Percentiles rank a stretch among this genome's conserved stretches.
phyloP scores from a whole-genome alignment of 2,888 invertebrate genomes.

The Drosophila paramelanica region DNA sequence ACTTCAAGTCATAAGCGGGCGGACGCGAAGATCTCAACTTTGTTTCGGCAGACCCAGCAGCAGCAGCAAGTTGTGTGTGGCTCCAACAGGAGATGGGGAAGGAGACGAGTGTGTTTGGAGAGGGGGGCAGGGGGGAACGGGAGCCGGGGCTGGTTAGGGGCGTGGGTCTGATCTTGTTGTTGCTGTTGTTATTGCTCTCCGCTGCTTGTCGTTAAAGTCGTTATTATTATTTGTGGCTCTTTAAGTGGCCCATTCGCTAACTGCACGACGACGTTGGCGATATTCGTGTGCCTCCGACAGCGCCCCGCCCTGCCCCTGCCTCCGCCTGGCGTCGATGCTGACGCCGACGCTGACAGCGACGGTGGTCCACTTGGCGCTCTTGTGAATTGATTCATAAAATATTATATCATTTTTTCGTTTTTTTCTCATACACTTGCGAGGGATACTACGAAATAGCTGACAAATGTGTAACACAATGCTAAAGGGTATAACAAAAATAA shows the following conservation, averaged over 20 bases:
- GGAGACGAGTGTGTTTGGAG: slow-evolving; percentile 3
- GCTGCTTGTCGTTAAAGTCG: slow-evolving; percentile 78
- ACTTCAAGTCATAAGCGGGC: slow-evolving; percentile 72
- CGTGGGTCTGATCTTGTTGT: slow-evolving; percentile 47
- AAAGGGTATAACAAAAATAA: too few relatives aligned
- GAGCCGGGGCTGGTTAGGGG: slow-evolving; percentile 7
- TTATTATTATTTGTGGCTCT: slow-evolving; percentile 81
- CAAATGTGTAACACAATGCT: background rate
- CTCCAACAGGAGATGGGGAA: slow-evolving; percentile 33
- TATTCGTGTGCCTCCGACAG: slow-evolving; percentile 72
- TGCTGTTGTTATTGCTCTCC: slow-evolving; percentile 49
- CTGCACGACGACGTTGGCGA: slow-evolving; percentile 78
- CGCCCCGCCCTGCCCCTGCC: background rate
- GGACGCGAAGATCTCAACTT: slow-evolving; percentile 67
- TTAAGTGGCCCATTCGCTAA: slow-evolving; percentile 81
- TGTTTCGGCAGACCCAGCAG: slow-evolving; percentile 49
- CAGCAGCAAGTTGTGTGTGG: slow-evolving; percentile 54
- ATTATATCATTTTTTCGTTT: slow-evolving; percentile 75
- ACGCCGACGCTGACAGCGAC: slow-evolving; percentile 67
- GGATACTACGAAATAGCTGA: background rate
- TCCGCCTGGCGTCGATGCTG: slow-evolving; percentile 40
- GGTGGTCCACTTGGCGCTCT: slow-evolving; percentile 80
- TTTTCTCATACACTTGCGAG: slow-evolving; percentile 21
- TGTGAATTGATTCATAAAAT: slow-evolving; percentile 81
- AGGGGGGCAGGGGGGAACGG: background rate